These are phyloP conservation scores for Axinella damicornis DNA, from an alignment of 37 sponge, comb jelly and placozoan species.

Conservation along the genomic window DNA sequence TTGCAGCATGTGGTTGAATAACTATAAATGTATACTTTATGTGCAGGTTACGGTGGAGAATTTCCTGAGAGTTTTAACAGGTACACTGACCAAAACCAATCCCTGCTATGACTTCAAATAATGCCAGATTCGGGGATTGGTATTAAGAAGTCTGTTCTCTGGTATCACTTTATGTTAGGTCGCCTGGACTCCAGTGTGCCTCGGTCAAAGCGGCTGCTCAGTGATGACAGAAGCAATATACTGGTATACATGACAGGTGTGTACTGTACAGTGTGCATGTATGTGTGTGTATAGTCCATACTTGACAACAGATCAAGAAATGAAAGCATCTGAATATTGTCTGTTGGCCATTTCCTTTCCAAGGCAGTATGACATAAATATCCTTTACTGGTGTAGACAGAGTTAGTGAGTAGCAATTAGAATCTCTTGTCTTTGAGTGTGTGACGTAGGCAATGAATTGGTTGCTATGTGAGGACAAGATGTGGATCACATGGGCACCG, in stretches of 20 bases:
- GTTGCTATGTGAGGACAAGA: no score
- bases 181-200: slow-evolving; percentile 82
- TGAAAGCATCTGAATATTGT: slow-evolving; percentile 13
- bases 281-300: slow-evolving; percentile 25
- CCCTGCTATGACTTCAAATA: neutral
- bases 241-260: slow-evolving; percentile 95
- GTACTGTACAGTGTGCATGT: neutral
- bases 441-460: no score
- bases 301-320: neutral
- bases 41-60: slow-evolving; percentile 90
- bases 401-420: no score
- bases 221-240: slow-evolving; percentile 95
- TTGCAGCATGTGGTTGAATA: no score
- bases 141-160: neutral
- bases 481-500: no score
- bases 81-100: slow-evolving; percentile 44
- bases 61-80: slow-evolving; percentile 92
- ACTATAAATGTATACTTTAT: neutral
- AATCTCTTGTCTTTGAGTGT: no score
- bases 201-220: slow-evolving; percentile 90
- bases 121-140: neutral
- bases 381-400: no score
- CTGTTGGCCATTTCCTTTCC: no score
- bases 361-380: no score
- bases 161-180: slow-evolving; percentile 43